Percentiles rank a stretch among this genome's conserved stretches.
These are phyloP conservation scores for Napeogenes sylphis DNA, from an alignment of 2,888 invertebrate species.

Conservation along the genomic window DNA sequence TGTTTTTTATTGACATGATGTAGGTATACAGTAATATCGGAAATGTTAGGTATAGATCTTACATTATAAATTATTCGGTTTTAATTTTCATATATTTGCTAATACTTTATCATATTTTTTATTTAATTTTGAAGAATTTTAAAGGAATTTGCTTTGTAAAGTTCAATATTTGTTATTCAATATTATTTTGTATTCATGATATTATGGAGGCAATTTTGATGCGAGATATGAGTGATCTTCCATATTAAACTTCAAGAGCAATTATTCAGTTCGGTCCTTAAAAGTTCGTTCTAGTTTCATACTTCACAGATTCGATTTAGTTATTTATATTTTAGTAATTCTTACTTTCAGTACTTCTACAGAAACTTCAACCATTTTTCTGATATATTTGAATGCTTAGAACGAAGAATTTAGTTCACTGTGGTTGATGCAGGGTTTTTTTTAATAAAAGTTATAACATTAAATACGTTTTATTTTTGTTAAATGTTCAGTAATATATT, in stretches of 20 bases:
- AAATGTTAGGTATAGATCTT: no score
- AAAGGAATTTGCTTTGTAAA: no score
- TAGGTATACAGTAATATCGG: no score
- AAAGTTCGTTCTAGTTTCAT: constrained; percentile 22
- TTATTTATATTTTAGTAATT: constrained; percentile 6
- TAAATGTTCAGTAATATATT: no score
- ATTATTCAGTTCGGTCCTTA: constrained; percentile 25
- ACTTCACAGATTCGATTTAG: constrained; percentile 12
- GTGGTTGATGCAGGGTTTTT: not conserved
- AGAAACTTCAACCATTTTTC: not conserved
- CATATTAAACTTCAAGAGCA: constrained; percentile 20
- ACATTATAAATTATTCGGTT: no score
- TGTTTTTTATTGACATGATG: no score
- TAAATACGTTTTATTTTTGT: no score
- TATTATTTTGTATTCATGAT: constrained; percentile 8
- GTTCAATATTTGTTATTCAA: not conserved
- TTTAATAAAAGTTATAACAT: no score
- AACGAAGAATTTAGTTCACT: not conserved
- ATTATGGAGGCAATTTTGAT: constrained; percentile 18
- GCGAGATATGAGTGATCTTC: constrained; percentile 16
- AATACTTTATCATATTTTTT: no score
- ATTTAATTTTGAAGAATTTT: no score
- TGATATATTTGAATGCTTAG: constrained; percentile 1
- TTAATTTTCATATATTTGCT: no score
- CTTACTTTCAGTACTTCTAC: not conserved